A percentile compares a stretch with the other conserved stretches of the same genome.
phyloP scores from a whole-genome alignment of 2,113 vertebrate genomes.

The Proterorhinus semilunaris region DNA sequence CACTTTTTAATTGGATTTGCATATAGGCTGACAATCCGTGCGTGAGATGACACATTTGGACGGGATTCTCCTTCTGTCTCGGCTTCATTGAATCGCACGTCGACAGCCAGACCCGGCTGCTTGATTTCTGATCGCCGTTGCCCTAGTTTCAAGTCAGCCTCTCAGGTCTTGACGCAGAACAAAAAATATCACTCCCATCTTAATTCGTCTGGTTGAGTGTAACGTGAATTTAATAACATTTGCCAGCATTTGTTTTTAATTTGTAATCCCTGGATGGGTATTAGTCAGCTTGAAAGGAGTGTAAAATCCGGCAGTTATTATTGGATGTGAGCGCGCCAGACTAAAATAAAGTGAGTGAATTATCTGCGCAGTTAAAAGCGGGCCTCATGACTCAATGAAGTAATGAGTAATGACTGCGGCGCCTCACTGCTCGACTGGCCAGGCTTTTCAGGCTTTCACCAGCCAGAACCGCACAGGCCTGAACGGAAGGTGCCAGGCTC shows the following conservation, averaged over 20 bases:
- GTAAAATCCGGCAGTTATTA: conserved; percentile 13
- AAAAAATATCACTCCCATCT: background rate
- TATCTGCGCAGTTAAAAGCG: background rate
- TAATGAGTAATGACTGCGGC: background rate
- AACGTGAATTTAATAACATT: background rate
- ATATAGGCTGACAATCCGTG: background rate
- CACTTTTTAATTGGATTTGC: background rate
- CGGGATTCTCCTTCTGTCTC: background rate
- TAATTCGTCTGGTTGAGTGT: background rate
- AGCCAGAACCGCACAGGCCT: background rate
- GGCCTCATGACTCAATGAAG: conserved; percentile 1
- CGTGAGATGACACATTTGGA: background rate
- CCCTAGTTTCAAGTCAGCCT: background rate
- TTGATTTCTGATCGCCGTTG: background rate
- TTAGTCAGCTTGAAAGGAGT: conserved; percentile 1
- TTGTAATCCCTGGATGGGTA: conserved; percentile 7
- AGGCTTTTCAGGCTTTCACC: background rate
- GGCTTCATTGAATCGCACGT: background rate
- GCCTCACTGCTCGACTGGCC: background rate
- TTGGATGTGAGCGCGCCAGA: background rate
- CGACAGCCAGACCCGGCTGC: background rate
- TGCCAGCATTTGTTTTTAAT: conserved; percentile 5
- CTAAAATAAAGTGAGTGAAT: background rate
- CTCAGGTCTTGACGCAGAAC: background rate
- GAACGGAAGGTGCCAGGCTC: background rate